A percentile compares a stretch with the other conserved stretches of the same genome.
Conservation (phyloP, 2,113 vertebrate species). For the Oriolus oriolus region DNA sequence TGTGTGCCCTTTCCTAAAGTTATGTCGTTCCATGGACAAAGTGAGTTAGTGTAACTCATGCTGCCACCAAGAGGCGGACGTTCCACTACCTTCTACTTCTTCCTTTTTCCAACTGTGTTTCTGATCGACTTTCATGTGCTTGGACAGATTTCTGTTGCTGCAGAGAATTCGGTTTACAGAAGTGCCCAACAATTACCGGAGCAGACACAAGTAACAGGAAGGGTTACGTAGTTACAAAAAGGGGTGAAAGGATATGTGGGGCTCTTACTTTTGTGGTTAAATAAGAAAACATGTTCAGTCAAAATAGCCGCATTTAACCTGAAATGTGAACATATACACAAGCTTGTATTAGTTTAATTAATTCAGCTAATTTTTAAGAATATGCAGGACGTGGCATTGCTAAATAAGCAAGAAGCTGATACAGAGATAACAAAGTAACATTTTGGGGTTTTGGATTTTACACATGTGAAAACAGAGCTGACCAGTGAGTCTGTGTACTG, state of each 20-base stretch:
- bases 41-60: background rate
- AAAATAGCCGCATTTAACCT: background rate
- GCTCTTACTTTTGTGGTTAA: background rate
- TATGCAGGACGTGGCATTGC: background rate
- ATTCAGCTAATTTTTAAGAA: background rate
- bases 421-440: background rate
- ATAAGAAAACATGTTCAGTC: background rate
- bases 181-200: background rate
- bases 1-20: background rate
- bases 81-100: background rate
- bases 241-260: background rate
- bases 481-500: background rate
- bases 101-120: fast-evolving
- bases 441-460: background rate
- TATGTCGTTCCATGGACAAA: background rate
- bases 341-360: background rate
- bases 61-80: slow-evolving; percentile 9
- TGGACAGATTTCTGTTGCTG: background rate
- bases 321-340: background rate
- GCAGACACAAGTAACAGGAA: background rate
- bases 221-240: background rate
- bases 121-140: background rate
- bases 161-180: background rate
- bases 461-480: fast-evolving
- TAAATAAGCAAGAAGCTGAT: background rate